Conservation (phyloP, 2,797 vertebrate species). For the Rhincodon typus region DNA sequence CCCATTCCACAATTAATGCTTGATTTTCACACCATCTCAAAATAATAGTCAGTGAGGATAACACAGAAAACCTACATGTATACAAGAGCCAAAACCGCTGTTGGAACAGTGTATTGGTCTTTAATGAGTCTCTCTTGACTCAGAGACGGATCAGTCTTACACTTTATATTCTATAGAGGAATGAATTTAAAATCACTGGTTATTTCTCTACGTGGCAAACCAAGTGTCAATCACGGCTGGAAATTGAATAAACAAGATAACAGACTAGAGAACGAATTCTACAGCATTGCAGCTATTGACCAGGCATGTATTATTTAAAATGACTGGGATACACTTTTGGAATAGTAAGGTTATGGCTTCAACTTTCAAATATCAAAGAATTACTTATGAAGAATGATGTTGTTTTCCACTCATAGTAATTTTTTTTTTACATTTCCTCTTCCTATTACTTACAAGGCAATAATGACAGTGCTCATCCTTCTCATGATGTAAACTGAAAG, state of each 20-base stretch:
- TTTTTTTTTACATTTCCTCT: not conserved
- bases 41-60: not conserved
- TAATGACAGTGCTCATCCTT: not conserved
- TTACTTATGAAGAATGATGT: not conserved
- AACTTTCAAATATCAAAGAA: not conserved
- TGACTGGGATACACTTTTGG: not conserved
- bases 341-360: not conserved
- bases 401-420: not conserved
- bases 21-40: not conserved
- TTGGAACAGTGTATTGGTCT: not conserved
- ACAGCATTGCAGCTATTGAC: not conserved
- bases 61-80: not conserved
- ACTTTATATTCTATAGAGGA: not conserved
- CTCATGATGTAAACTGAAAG: not conserved
- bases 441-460: not conserved
- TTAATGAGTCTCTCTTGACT: not conserved
- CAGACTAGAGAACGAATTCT: not conserved
- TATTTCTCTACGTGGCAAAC: not conserved
- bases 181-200: not conserved
- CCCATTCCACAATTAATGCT: not conserved
- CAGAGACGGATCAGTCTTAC: not conserved
- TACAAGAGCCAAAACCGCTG: not conserved
- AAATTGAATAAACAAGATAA: not conserved
- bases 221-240: not conserved
- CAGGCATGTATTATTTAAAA: not conserved